Evolutionary conservation across 2,888 invertebrate species (phyloP), one percentile per base, ranked within the genome.

Genomic region (Perizoma flavofasciatum): DNA sequence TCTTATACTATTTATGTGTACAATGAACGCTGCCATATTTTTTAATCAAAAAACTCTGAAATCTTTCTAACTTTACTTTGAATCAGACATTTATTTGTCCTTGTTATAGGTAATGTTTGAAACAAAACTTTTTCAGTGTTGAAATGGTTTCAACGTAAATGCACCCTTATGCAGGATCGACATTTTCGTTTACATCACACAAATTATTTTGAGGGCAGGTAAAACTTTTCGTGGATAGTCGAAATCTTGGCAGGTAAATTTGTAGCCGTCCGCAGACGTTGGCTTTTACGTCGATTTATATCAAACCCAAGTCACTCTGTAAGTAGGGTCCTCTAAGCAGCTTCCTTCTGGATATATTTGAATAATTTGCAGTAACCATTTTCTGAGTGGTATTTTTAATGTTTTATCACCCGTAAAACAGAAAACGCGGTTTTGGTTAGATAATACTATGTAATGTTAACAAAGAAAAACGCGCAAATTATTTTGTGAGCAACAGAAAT

Each of bases 321-420:
- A 54, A 59, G 63, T 54, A 63, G 63, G 63, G 63, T 56, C 44
- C 59, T 41, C 11, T 55, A 56, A 59, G 56, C 53, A 44, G 47
- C 47, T 37, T 41, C 43, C 37, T 33, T 34, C 54, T 51, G 59
- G 59, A 61, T 66, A 65, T 54, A 67, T 69, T 69, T 67, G 62
- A 69, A 69, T 69, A 67, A 67, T 64, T 61, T 63, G 44, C 45
- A 11, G 60, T 45, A 63, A 57, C 60, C 55, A 56, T 61, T 65
- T 59, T 59, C 47, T 46, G 55, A 57, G 44, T 52, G 57, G 39
- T 59, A 54, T 61, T 63, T 61, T 61, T 60, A 56, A 63, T 65
- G 61, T 59, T 49, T 65, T 56, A 44, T 57, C 43, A 57, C 9
- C 45, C n/a, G 41, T 39, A 57, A 64, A 66, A 59, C 55, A 54